A percentile compares a stretch with the other conserved stretches of the same genome.
Conservation (phyloP, 2,797 vertebrate species). For the Coccyzus lansbergi region DNA sequence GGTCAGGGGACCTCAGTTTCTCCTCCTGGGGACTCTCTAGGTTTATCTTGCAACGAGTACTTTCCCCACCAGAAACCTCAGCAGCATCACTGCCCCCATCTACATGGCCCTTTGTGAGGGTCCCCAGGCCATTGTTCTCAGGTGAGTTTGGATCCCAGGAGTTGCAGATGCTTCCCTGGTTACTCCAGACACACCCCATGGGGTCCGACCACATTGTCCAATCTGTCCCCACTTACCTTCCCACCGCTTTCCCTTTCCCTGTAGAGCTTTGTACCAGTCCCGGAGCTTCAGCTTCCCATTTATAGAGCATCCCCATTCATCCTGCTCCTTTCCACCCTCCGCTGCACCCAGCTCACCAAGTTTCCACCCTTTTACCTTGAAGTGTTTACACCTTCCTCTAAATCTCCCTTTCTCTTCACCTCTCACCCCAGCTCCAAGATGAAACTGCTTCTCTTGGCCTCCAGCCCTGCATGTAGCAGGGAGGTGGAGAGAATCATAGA, state of each 20-base stretch:
- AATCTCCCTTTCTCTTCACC: background rate
- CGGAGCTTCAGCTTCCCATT: background rate
- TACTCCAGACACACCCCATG: background rate
- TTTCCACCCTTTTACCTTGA: background rate
- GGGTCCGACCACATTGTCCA: background rate
- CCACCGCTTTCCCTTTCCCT: background rate
- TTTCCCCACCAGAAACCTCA: background rate
- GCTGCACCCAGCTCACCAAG: background rate
- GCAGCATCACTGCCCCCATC: background rate
- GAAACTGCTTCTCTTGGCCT: background rate
- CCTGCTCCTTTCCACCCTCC: background rate
- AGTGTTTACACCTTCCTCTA: background rate
- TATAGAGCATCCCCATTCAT: accelerated
- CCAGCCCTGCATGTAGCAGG: accelerated
- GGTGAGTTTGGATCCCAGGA: background rate
- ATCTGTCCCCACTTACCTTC: background rate
- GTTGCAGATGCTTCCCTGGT: background rate
- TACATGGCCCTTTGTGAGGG: accelerated
- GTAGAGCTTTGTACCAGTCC: too few relatives aligned
- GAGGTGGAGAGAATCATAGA: background rate
- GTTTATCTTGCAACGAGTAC: background rate
- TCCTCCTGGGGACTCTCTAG: background rate
- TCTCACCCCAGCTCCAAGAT: background rate
- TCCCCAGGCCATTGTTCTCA: background rate
- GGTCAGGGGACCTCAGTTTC: background rate